Conservation (phyloP, 2,113 vertebrate species). For the Apistogramma diplotaenia region DNA sequence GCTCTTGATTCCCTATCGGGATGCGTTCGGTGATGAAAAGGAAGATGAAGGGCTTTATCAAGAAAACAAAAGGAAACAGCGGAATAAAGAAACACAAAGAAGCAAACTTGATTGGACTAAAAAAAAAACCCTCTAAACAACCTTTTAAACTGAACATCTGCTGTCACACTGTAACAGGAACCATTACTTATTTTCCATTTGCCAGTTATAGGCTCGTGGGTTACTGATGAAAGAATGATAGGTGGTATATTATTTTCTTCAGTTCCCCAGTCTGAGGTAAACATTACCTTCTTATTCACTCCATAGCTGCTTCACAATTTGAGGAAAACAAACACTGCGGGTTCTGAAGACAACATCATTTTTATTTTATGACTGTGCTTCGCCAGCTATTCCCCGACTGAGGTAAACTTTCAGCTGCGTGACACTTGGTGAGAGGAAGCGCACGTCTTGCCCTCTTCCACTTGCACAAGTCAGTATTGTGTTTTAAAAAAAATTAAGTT, state of each 20-base stretch:
- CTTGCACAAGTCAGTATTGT: background rate
- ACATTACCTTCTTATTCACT: slow-evolving; percentile 32
- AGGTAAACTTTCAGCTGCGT: slow-evolving; percentile 9
- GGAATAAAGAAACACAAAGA: background rate
- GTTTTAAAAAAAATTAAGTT: background rate
- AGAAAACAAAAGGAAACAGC: background rate
- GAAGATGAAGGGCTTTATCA: background rate
- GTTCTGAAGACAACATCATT: slow-evolving; percentile 51
- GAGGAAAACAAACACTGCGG: slow-evolving; percentile 42
- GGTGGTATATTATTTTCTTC: slow-evolving; percentile 21
- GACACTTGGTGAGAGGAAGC: background rate
- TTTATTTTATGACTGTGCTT: slow-evolving; percentile 47
- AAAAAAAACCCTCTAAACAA: background rate
- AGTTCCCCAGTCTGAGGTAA: background rate
- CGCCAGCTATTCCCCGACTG: slow-evolving; percentile 24
- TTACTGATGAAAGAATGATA: slow-evolving; percentile 27
- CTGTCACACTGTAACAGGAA: background rate
- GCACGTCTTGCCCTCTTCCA: background rate
- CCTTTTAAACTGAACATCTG: background rate
- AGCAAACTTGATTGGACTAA: background rate
- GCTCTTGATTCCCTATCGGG: slow-evolving; percentile 18
- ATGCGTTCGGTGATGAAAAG: background rate
- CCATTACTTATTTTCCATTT: background rate
- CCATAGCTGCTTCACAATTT: slow-evolving; percentile 37
- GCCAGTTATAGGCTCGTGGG: background rate